Evolutionary conservation across 2,113 vertebrate species (phyloP).

Genomic region (Proteles cristata): DNA sequence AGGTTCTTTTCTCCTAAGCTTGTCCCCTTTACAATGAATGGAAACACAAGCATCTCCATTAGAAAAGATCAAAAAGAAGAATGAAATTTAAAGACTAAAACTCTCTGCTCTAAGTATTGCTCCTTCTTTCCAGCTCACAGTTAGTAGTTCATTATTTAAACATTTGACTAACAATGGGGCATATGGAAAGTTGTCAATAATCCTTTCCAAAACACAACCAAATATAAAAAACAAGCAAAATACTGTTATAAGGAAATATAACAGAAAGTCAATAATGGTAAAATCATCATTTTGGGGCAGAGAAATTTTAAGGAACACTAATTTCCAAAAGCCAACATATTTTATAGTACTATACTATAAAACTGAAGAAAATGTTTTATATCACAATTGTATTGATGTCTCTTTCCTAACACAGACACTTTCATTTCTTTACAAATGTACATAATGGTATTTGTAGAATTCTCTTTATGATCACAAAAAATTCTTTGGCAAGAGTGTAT

Average conservation of each 20-base stretch:
- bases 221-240: not conserved
- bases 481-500: not conserved
- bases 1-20: not conserved
- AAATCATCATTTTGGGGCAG: not conserved
- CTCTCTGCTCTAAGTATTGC: not conserved
- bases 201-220: not conserved
- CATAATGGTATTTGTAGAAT: not conserved
- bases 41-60: not conserved
- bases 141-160: not conserved
- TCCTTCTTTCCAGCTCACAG: not conserved
- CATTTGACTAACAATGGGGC: not conserved
- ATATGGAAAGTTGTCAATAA: not conserved
- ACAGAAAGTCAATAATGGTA: not conserved
- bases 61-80: not conserved
- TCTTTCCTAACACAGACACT: not conserved
- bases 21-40: not conserved
- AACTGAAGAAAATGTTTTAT: constrained; percentile 14
- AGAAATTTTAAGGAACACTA: not conserved
- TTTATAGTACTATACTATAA: not conserved
- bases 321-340: not conserved
- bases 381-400: not conserved
- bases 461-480: constrained; percentile 3
- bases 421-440: constrained; percentile 13
- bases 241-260: not conserved
- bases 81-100: not conserved